These are phyloP conservation scores for Hirtodrosophila alboralis DNA, from an alignment of 2,888 invertebrate genomes.

Conservation along the genomic window DNA sequence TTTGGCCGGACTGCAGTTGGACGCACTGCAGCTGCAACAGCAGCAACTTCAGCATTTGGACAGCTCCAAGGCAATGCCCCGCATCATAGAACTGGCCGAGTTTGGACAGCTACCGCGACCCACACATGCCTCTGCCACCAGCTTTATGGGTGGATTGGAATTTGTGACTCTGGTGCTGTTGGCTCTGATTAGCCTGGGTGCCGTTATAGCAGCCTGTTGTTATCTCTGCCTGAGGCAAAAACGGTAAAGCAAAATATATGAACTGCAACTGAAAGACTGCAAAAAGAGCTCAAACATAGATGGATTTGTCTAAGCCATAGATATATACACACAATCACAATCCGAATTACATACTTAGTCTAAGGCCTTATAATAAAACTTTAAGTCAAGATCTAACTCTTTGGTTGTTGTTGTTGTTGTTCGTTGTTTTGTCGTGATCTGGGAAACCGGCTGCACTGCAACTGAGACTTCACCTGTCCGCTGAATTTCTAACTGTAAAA, in stretches of 20 bases:
- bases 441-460: constrained; percentile 47
- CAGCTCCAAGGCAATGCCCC: constrained; percentile 86
- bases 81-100: constrained; percentile 87
- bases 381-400: constrained; percentile 44
- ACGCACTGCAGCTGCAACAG: constrained; percentile 69
- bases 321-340: constrained; percentile 1
- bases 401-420: constrained; percentile 46
- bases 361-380: constrained; percentile 64
- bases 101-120: constrained; percentile 81
- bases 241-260: constrained; percentile 84
- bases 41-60: constrained; percentile 57
- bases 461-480: constrained; percentile 48
- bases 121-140: constrained; percentile 79
- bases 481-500: constrained; percentile 73
- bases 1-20: constrained; percentile 83
- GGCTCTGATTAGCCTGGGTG: constrained; percentile 92
- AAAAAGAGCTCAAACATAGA: constrained; percentile 23
- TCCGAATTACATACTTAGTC: constrained; percentile 14
- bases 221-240: constrained; percentile 88
- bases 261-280: too few species aligned
- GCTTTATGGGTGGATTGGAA: constrained; percentile 88
- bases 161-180: constrained; percentile 92
- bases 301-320: constrained; percentile 19
- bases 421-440: constrained; percentile 27
- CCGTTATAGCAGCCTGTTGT: constrained; percentile 91